Conservation (phyloP, 2,113 vertebrate species). For the Naja naja region DNA sequence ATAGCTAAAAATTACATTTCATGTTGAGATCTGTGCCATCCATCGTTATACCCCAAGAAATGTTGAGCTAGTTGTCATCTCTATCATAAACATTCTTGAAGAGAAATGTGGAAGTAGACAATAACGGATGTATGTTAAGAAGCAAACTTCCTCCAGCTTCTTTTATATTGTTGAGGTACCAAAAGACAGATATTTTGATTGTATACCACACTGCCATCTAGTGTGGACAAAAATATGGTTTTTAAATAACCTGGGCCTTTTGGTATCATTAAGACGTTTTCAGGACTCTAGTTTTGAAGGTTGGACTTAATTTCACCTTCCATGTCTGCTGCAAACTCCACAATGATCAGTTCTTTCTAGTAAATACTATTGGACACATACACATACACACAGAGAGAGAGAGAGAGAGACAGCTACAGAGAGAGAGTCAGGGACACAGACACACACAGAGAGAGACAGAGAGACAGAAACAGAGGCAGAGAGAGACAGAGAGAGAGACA, state of each 20-base stretch:
- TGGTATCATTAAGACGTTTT: background rate
- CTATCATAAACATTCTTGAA: background rate
- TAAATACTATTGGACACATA: background rate
- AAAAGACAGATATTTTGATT: background rate
- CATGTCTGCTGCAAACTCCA: background rate
- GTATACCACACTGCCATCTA: constrained; percentile 70
- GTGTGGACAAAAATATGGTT: constrained; percentile 31
- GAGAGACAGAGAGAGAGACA: too few species aligned
- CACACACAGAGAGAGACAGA: fast-evolving
- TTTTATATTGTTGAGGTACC: background rate
- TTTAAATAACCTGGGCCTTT: background rate
- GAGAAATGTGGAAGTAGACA: background rate
- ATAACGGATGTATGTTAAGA: constrained; percentile 6
- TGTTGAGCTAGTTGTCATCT: background rate
- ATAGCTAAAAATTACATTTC: background rate
- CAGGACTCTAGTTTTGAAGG: background rate
- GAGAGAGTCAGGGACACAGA: too few species aligned
- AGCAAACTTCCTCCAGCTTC: background rate
- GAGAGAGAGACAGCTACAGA: too few species aligned
- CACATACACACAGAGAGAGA: too few species aligned
- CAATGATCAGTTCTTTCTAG: background rate
- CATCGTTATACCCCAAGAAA: background rate
- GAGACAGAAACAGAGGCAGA: too few species aligned
- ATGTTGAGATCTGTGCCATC: background rate
- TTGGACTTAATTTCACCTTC: background rate